phyloP scores from a whole-genome alignment of 2,113 vertebrate genomes.

The Craseonycteris thonglongyai region DNA sequence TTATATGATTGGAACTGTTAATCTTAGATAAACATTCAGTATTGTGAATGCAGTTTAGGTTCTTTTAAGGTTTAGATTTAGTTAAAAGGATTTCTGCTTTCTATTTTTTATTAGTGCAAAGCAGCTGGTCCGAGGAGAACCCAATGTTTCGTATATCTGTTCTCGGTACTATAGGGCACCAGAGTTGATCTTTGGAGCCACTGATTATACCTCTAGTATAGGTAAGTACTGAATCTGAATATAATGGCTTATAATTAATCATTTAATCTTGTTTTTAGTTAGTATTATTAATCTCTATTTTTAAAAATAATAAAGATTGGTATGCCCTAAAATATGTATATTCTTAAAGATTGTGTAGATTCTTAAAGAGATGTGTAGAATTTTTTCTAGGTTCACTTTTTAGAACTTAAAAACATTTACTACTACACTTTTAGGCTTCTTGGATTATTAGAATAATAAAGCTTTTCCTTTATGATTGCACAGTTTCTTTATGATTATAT shows the following conservation, averaged over 20 bases:
- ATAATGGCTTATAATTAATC: neutral
- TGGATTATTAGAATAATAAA: constrained; percentile 17
- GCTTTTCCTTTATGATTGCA: neutral
- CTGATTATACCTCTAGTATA: constrained; percentile 99
- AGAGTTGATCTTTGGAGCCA: constrained; percentile 99
- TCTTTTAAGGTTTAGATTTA: constrained; percentile 18
- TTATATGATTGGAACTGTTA: neutral
- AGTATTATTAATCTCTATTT: neutral
- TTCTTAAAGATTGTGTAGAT: neutral
- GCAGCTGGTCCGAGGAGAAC: constrained; percentile 98
- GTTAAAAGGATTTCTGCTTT: constrained; percentile 9
- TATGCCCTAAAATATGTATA: neutral
- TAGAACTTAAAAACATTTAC: neutral
- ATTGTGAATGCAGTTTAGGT: neutral
- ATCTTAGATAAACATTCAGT: neutral
- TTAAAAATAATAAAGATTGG: neutral
- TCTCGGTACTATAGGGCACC: constrained; percentile 99
- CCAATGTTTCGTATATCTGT: constrained; percentile 99
- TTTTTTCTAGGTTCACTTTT: neutral
- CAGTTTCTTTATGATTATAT: neutral
- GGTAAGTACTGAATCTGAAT: constrained; percentile 79
- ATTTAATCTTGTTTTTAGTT: neutral
- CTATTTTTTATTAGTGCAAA: constrained; percentile 87
- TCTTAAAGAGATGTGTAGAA: neutral
- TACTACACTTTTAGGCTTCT: neutral